These are phyloP conservation scores for Lepidurus arcticus DNA, from an alignment of 1,140 invertebrate genomes.

Conservation along the genomic window DNA sequence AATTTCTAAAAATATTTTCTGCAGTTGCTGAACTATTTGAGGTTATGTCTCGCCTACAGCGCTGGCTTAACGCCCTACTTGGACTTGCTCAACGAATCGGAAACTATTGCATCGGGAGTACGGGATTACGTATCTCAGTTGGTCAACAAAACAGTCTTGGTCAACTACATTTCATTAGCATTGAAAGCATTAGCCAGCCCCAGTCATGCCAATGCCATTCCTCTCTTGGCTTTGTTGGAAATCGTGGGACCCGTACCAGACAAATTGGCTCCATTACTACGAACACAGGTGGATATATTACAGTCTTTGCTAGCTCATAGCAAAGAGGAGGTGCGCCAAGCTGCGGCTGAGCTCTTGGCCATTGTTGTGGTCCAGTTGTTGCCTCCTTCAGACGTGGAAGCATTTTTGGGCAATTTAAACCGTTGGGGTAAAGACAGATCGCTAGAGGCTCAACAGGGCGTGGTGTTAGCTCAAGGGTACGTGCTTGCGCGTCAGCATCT, in stretches of 20 bases:
- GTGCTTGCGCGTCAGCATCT: constrained; percentile 53
- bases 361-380: constrained; percentile 54
- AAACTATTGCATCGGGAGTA: constrained; percentile 41
- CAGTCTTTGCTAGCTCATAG: constrained; percentile 59
- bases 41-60: constrained; percentile 58
- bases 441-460: constrained; percentile 67
- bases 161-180: constrained; percentile 37
- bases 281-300: constrained; percentile 48
- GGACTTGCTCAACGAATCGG: constrained; percentile 45
- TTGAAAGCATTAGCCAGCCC: constrained; percentile 35
- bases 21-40: constrained; percentile 68
- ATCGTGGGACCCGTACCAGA: constrained; percentile 62
- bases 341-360: constrained; percentile 60
- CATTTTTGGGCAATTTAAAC: constrained; percentile 40
- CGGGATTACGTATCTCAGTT: constrained; percentile 37
- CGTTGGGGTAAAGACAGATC: constrained; percentile 43
- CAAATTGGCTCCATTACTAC: constrained; percentile 52
- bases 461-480: constrained; percentile 59
- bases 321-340: constrained; percentile 66
- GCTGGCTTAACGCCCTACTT: constrained; percentile 50
- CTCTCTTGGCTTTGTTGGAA: constrained; percentile 66
- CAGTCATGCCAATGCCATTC: constrained; percentile 42
- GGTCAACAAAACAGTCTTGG: constrained; percentile 28
- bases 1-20: constrained; percentile 36
- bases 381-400: constrained; percentile 42